Conservation (phyloP, 2,113 vertebrate genomes). For the Laticauda colubrina region DNA sequence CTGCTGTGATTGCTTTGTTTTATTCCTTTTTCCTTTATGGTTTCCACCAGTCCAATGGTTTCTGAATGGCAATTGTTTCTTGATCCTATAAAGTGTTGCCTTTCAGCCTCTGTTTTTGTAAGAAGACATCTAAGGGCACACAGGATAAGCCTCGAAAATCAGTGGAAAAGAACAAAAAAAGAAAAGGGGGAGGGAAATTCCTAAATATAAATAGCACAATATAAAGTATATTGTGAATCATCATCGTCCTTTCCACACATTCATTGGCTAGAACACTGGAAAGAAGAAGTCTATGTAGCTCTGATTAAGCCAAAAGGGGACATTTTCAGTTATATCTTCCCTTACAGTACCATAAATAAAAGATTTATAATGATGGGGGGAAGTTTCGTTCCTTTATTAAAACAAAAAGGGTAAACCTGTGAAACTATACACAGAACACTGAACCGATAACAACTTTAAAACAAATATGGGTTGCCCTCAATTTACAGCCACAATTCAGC, state of each 20-base stretch:
- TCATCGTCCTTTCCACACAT: not conserved
- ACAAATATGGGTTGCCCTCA: not conserved
- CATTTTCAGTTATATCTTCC: too few species aligned
- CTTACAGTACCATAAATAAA: not conserved
- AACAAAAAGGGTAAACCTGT: not conserved
- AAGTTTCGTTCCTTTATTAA: not conserved
- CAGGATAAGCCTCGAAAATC: not conserved
- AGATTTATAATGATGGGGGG: not conserved
- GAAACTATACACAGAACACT: not conserved
- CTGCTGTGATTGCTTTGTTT: slow-evolving; percentile 20
- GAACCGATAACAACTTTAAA: not conserved
- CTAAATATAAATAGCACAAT: not conserved
- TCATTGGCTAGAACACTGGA: not conserved
- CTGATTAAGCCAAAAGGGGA: not conserved
- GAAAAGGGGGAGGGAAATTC: accelerated
- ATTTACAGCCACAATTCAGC: not conserved
- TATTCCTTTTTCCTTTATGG: not conserved
- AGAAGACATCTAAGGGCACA: not conserved
- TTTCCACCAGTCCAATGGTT: not conserved
- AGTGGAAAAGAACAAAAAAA: not conserved
- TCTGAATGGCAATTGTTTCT: not conserved
- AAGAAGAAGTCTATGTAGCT: not conserved
- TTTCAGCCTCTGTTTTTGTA: not conserved
- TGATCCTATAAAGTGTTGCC: not conserved
- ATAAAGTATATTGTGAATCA: not conserved